Base-by-base conservation (phyloP, 2,888 invertebrate genomes). In the Macroteleia sp. region DNA sequence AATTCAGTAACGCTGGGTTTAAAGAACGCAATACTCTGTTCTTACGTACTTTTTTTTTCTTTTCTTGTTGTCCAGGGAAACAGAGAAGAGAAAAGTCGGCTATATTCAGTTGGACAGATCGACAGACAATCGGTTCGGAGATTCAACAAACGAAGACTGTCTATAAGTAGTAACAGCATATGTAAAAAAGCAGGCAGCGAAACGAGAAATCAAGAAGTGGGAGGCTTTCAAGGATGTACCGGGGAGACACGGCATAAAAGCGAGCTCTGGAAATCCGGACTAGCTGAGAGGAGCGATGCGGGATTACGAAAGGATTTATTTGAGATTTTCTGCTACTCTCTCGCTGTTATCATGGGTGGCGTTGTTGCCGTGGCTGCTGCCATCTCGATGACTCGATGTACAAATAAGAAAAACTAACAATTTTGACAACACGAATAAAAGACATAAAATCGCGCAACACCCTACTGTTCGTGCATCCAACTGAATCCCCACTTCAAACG, bases 291-390 rank as follows among this genome's bases (percentile, higher is more conserved):
- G 86, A 87, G 85, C 87, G 87, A 87, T 83, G 90, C 81, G 80
- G 87, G 89, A 90, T 90, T 90, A 90, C 89, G 86, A 83, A 86
- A 85, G 89, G 89, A 91, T 90, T 90, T 90, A 89, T 90, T 88
- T 86, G 88, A 89, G 87, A 89, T 89, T 89, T 90, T 88, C 87
- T 84, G 82, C 84, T 77, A 67, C 78, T 76, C 41, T 54, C 41
- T 34, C 59, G 48, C 61, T 61, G 67, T 66, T 71, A 67, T 75
- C 64, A 70, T 67, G 19, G 75, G 19, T 50, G 70, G 62, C 52
- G 67, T 57, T 73, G 77, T 71, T 67, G 76, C 59, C 48, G 64
- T 66, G 66, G 69, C 61, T 50, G 66, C 46, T 71, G 74, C 74
- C 80, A 77, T 81, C 81, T 83, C 83, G 73, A 77, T 77, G 80